phyloP scores from a whole-genome alignment of 2,113 vertebrate genomes.

The Notarius quadriscutis region DNA sequence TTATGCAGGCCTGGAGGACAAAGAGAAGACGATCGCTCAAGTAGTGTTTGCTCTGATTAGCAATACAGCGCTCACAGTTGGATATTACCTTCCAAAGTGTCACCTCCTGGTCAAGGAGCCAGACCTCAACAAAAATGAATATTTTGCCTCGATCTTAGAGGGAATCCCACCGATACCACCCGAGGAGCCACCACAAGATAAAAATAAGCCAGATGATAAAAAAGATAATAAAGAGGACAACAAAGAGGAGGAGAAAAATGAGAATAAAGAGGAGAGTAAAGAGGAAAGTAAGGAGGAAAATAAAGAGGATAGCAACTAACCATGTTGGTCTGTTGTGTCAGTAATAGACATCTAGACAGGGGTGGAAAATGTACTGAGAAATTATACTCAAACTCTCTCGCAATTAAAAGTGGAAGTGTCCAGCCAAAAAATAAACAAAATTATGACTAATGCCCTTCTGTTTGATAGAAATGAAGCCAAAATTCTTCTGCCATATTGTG shows the following conservation, averaged over 20 bases:
- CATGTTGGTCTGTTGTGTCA: background rate
- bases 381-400: background rate
- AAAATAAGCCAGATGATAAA: conserved; percentile 11
- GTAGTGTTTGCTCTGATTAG: conserved; percentile 66
- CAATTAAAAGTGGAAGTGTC: background rate
- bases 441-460: too few species aligned
- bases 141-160: conserved; percentile 74
- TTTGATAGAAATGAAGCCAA: too few species aligned
- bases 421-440: background rate
- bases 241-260: background rate
- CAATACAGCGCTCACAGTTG: conserved; percentile 69
- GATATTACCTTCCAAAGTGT: conserved; percentile 83
- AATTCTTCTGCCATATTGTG: too few species aligned
- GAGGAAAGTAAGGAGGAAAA: background rate
- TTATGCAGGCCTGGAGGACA: conserved; percentile 66
- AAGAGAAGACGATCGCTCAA: conserved; percentile 66
- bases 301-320: background rate
- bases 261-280: background rate
- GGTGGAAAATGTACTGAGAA: background rate
- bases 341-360: background rate
- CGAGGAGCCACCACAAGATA: conserved; percentile 52
- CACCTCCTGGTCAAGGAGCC: conserved; percentile 76
- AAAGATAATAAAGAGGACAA: background rate
- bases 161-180: conserved; percentile 54
- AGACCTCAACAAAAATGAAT: conserved; percentile 74